Base-by-base conservation (phyloP, 2,113 vertebrate species). In the Phaethon lepturus region DNA sequence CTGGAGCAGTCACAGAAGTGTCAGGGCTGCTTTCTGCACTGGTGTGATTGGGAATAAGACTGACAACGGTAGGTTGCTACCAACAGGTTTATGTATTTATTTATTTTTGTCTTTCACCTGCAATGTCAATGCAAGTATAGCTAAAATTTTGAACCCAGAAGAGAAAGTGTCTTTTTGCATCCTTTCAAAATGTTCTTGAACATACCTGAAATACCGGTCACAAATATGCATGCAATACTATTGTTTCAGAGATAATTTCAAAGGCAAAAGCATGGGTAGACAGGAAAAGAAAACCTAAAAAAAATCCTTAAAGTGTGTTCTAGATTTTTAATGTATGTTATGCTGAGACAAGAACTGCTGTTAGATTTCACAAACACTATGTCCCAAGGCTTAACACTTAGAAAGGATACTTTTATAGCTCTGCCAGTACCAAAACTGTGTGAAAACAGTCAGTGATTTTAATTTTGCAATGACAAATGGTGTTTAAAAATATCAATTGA, bases 1-100 rank as follows among this genome's bases (percentile, higher is more conserved):
- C 89, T 95, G 86, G 77, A 95, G 76, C 77, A 91, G 73, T 13
- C 69, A 45, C 26, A 72, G 64, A 85, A 89, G 68, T 95, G 76
- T 86, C 88, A 96, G 86, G 45, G 44, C 49, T 91, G 35, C 44
- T 90, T 95, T 94, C 52, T 93, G 17, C 60, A 40, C 85, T 5
- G 0, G 5, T 93, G 29, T 79, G 88, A 81, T 58, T 87, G 58
- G 24, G 44, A 94, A 58, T 66, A 42, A 76, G 31, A 66, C 62
- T 73, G 67, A 73, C 53, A 90, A 60, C 0, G 2, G 62, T 76
- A 90, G 44, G 47, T 88, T 92, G 45, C 26, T 79, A 64, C 40
- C 58, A 83, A 83, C 42, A 95, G 42, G 53, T 78, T 71, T n/a
- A 16, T 45, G 8, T 45, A 45, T 45, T 45, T 45, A 16, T 45